phyloP scores from a whole-genome alignment of 2,797 vertebrate genomes.

The Hybognathus amarus region DNA sequence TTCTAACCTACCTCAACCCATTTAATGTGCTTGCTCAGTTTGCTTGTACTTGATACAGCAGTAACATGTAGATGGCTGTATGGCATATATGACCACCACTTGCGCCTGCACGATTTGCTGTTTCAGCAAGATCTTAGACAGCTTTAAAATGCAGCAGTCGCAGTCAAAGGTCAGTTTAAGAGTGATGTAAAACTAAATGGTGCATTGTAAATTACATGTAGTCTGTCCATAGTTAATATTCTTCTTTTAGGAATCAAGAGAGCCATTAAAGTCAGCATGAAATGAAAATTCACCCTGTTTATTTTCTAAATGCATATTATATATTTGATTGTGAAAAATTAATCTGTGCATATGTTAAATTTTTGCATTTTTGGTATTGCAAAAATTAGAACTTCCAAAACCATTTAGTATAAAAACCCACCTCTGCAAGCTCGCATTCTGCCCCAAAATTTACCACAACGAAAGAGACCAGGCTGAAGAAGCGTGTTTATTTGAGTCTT shows the following conservation, averaged over 20 bases:
- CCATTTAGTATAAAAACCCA: neutral
- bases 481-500: too few relatives aligned
- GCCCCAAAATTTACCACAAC: neutral
- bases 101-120: conserved; percentile 17
- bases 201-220: neutral
- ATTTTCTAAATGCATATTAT: neutral
- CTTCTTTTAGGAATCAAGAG: neutral
- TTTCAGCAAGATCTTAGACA: conserved; percentile 52
- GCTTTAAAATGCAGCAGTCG: neutral
- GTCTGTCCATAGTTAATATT: neutral
- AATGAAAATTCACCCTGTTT: neutral
- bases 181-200: neutral
- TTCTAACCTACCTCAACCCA: conserved; percentile 24
- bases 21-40: conserved; percentile 62
- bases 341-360: neutral
- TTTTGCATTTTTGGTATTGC: neutral
- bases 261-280: neutral
- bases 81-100: conserved; percentile 24
- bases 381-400: neutral
- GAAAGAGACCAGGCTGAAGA: too few relatives aligned
- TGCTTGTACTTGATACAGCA: conserved; percentile 52
- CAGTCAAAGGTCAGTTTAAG: neutral
- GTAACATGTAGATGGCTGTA: conserved; percentile 43
- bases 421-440: neutral
- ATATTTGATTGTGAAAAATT: neutral